Evolutionary conservation across 2,113 vertebrate species (phyloP).

Genomic region (Chauna torquata): DNA sequence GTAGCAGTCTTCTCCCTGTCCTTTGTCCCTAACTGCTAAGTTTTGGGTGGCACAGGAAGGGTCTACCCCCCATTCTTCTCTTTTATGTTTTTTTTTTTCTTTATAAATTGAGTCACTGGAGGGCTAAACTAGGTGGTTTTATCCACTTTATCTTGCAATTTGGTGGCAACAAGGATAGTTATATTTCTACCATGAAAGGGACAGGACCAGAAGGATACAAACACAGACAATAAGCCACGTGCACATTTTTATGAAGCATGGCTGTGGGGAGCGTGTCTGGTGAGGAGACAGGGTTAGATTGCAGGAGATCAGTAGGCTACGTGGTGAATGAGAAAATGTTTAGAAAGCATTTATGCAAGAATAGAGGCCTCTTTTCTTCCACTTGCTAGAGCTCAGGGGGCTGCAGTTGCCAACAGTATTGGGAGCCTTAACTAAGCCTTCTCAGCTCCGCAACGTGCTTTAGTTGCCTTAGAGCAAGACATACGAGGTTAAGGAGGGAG

Average conservation of each 20-base stretch:
- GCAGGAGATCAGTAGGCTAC: background rate
- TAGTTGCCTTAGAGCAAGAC: background rate
- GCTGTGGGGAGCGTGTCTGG: background rate
- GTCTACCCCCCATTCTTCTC: background rate
- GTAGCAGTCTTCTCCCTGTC: background rate
- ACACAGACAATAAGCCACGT: background rate
- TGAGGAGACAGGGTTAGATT: background rate
- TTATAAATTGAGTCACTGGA: background rate
- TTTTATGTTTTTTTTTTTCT: background rate
- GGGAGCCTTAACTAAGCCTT: too few relatives aligned
- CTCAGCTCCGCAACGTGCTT: background rate
- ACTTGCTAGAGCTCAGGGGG: background rate
- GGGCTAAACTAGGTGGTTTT: background rate
- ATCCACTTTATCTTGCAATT: background rate
- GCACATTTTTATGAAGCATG: accelerated
- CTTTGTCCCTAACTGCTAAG: background rate
- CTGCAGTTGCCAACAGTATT: background rate
- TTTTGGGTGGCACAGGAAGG: background rate
- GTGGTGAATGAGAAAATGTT: background rate
- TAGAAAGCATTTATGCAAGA: background rate
- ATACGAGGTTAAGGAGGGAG: background rate
- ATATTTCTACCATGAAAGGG: background rate
- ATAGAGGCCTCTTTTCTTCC: background rate
- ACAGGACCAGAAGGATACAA: background rate
- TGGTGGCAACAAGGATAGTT: background rate